Conservation (phyloP, 1,140 invertebrate genomes). For the Polypedilum vanderplanki region DNA sequence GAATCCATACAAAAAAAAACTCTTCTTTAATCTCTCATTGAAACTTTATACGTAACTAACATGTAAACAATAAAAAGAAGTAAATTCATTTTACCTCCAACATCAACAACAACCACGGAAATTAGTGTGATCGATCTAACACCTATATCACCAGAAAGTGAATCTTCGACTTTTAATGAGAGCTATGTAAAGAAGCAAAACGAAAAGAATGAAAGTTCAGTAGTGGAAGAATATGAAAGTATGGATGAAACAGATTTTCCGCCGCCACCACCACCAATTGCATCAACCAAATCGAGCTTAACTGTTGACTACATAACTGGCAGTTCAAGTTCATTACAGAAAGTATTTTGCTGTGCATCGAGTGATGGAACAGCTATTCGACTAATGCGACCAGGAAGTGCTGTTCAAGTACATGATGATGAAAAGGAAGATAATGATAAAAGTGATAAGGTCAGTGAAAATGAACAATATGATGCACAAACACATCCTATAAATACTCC, state of each 20-base stretch:
- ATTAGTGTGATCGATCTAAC: not conserved
- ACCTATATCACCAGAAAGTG: slow-evolving; percentile 16
- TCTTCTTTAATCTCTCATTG: slow-evolving; percentile 34
- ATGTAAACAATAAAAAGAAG: slow-evolving; percentile 28
- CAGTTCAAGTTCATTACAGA: slow-evolving; percentile 17
- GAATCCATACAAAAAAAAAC: no score
- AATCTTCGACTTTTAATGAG: slow-evolving; percentile 5
- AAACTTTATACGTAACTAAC: slow-evolving; percentile 7
- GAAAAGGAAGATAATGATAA: slow-evolving; percentile 31
- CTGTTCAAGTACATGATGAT: slow-evolving; percentile 42
- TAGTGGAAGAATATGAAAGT: slow-evolving; percentile 11
- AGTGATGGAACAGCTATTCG: slow-evolving; percentile 25
- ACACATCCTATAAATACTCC: slow-evolving; percentile 33
- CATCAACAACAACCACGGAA: not conserved
- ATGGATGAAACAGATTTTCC: slow-evolving; percentile 30
- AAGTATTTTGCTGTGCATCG: slow-evolving; percentile 23
- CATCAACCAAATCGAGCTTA: not conserved
- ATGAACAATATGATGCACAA: slow-evolving; percentile 39
- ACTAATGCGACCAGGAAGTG: slow-evolving; percentile 39
- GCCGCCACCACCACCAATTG: not conserved
- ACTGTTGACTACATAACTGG: not conserved
- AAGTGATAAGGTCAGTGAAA: slow-evolving; percentile 47
- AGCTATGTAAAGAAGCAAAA: slow-evolving; percentile 29
- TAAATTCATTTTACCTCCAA: slow-evolving; percentile 30
- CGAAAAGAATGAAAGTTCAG: slow-evolving; percentile 1